Percentiles rank a stretch among this genome's conserved stretches.
Conservation (phyloP, 2,797 vertebrate genomes). For the Pagetopsis macropterus region DNA sequence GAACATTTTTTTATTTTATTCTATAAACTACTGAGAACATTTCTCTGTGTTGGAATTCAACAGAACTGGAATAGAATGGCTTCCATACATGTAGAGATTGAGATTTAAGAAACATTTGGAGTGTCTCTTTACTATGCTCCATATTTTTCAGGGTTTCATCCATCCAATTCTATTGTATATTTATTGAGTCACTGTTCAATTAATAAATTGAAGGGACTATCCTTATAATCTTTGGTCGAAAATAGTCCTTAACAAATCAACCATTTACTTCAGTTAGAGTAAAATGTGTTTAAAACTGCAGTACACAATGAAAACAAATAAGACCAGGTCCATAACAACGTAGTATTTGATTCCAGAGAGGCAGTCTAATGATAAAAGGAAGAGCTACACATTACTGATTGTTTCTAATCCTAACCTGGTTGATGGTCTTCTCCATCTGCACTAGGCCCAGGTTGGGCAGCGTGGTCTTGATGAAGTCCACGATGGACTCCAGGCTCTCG, state of each 20-base stretch:
- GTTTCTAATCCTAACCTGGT: constrained; percentile 85
- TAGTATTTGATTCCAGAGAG: neutral
- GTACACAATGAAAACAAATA: neutral
- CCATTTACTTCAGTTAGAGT: neutral
- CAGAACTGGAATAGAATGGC: too few relatives aligned
- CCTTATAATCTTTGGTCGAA: neutral
- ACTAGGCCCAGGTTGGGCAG: constrained; percentile 96
- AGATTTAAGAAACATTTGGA: too few relatives aligned
- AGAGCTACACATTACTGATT: neutral
- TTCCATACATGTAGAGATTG: too few relatives aligned
- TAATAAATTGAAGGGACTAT: neutral
- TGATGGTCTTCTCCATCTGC: constrained; percentile 99
- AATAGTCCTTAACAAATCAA: neutral
- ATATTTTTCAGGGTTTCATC: too few relatives aligned
- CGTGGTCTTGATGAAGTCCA: constrained; percentile 97
- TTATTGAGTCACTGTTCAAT: too few relatives aligned
- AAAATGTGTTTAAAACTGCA: neutral
- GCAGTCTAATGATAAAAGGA: neutral
- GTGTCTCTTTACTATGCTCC: too few relatives aligned
- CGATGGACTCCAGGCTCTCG: constrained; percentile 95
- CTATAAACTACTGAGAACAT: too few relatives aligned
- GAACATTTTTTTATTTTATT: too few relatives aligned
- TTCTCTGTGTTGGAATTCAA: too few relatives aligned
- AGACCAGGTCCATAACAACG: neutral
- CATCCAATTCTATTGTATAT: too few relatives aligned